Conservation (phyloP, 2,888 invertebrate species). For the Cataglyphis cursor region DNA sequence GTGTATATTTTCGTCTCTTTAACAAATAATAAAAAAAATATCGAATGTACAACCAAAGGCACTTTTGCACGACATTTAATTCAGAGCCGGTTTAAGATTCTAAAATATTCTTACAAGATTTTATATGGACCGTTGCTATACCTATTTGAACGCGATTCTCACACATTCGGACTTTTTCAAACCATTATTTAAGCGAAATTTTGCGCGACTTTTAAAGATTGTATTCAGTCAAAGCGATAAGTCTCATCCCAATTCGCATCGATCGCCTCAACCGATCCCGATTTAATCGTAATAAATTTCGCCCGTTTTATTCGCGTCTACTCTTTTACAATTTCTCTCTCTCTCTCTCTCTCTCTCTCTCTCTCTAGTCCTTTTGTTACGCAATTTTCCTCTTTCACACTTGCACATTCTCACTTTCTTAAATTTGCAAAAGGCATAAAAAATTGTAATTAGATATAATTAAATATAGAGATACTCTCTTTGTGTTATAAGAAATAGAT, state of each 20-base stretch:
- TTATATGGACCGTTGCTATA: not conserved
- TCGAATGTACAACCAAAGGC: conserved; percentile 76
- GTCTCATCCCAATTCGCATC: not conserved
- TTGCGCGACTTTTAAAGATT: not conserved
- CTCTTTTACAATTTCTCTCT: not conserved
- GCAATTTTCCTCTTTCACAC: conserved; percentile 1
- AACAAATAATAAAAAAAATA: conserved; percentile 41
- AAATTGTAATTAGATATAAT: conserved; percentile 67
- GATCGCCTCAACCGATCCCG: not conserved
- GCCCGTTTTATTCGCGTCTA: conserved; percentile 20
- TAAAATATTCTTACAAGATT: not conserved
- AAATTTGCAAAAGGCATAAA: conserved; percentile 66
- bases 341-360: conserved; percentile 16
- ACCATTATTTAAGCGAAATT: conserved; percentile 13
- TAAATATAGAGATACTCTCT: conserved; percentile 61
- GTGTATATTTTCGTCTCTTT: not conserved
- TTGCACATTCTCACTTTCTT: conserved; percentile 24
- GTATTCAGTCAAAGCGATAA: not conserved
- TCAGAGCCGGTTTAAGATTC: conserved; percentile 4
- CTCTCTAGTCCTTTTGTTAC: not conserved
- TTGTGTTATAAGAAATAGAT: conserved; percentile 56
- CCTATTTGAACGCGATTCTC: not conserved
- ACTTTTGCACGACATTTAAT: conserved; percentile 78
- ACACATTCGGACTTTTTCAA: not conserved
- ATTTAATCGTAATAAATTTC: conserved; percentile 65